Evolutionary conservation across 2,113 vertebrate species (phyloP).

Genomic region (Lathamus discolor): DNA sequence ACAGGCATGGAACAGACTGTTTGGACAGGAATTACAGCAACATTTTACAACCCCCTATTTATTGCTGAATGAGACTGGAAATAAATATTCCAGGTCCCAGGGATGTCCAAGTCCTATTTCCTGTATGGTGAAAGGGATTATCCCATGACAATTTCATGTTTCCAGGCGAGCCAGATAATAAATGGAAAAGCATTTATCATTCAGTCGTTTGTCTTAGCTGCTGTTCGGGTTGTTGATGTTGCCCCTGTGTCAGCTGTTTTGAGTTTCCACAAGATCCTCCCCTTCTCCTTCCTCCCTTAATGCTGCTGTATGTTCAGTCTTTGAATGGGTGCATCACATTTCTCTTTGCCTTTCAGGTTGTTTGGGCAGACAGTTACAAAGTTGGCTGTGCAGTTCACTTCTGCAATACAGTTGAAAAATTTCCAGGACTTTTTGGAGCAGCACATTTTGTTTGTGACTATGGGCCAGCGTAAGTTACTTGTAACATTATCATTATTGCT

Average conservation of each 20-base stretch:
- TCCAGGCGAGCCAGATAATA: neutral
- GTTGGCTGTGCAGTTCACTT: slow-evolving; percentile 74
- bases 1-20: neutral
- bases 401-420: slow-evolving; percentile 25
- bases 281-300: neutral
- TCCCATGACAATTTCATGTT: neutral
- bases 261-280: neutral
- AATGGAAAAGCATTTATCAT: neutral
- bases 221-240: neutral
- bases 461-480: slow-evolving; percentile 72
- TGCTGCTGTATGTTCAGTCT: neutral
- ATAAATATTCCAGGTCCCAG: neutral
- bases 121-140: neutral
- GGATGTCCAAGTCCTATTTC: neutral
- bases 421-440: neutral
- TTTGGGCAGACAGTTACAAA: slow-evolving; percentile 78
- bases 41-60: neutral
- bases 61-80: neutral
- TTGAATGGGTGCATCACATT: neutral
- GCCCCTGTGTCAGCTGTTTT: neutral
- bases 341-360: slow-evolving; percentile 49
- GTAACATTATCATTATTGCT: neutral
- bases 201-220: neutral
- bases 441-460: slow-evolving; percentile 78
- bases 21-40: neutral